A percentile compares a stretch with the other conserved stretches of the same genome.
Conservation (phyloP, 2,888 invertebrate species). For the Microctonus aethiopoides region DNA sequence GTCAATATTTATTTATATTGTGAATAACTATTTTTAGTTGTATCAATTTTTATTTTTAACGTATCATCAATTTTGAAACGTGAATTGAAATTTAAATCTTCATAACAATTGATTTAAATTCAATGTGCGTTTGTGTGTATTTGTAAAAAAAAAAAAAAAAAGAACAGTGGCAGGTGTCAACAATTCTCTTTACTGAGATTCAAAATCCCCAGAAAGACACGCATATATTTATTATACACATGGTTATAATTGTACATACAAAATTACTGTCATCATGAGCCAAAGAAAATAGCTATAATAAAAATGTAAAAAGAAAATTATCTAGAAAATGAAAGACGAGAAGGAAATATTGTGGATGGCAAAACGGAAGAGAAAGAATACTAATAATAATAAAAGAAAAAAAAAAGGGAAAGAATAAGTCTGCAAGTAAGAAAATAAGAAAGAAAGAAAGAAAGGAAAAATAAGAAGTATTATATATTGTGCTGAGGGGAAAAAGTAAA, state of each 20-base stretch:
- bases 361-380: background rate
- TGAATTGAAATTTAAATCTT: background rate
- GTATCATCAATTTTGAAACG: background rate
- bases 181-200: background rate
- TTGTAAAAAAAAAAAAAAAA: no score
- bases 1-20: no score
- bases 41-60: background rate
- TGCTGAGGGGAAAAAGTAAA: slow-evolving; percentile 30
- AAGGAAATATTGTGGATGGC: slow-evolving; percentile 14
- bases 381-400: background rate
- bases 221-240: background rate
- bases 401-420: background rate
- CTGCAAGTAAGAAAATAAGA: background rate
- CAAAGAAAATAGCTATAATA: background rate
- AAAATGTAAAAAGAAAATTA: background rate
- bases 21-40: no score
- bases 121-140: background rate
- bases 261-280: background rate
- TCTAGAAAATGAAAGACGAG: background rate
- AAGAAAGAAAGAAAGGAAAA: background rate
- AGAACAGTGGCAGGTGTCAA: slow-evolving; percentile 11
- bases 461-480: slow-evolving; percentile 16
- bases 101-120: slow-evolving; percentile 1
- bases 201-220: background rate
- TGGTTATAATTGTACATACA: background rate